phyloP scores from a whole-genome alignment of 2,113 vertebrate species.

The Erinaceus europaeus region DNA sequence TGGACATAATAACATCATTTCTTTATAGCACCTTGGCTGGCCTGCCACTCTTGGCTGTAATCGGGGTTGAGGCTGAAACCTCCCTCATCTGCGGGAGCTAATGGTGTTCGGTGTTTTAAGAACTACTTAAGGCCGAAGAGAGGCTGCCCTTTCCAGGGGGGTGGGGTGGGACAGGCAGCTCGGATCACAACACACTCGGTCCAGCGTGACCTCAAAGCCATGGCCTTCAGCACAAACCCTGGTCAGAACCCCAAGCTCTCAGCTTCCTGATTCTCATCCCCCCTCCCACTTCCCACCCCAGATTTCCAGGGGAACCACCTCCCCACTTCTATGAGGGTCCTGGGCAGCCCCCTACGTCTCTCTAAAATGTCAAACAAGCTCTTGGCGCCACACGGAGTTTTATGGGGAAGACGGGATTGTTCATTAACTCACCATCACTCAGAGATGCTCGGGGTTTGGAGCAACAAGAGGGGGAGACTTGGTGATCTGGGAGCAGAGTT shows the following conservation, averaged over 20 bases:
- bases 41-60: slow-evolving; percentile 56
- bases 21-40: slow-evolving; percentile 76
- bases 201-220: background rate
- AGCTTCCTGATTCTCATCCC: accelerated
- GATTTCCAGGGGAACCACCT: slow-evolving; percentile 58
- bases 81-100: slow-evolving; percentile 75
- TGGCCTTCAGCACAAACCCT: slow-evolving; percentile 33
- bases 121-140: slow-evolving; percentile 65
- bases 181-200: slow-evolving; percentile 2
- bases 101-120: slow-evolving; percentile 73
- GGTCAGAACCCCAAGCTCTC: background rate
- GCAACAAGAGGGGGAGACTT: accelerated
- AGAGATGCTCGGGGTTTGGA: background rate
- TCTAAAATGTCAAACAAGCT: slow-evolving; percentile 57
- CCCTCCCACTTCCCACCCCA: accelerated
- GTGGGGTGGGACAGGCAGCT: slow-evolving; percentile 52
- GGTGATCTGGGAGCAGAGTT: accelerated
- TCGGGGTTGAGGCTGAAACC: slow-evolving; percentile 69
- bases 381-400: slow-evolving; percentile 25
- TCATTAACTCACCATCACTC: slow-evolving; percentile 60
- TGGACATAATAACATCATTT: slow-evolving; percentile 81
- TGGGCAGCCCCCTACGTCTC: slow-evolving; percentile 29
- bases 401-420: slow-evolving; percentile 58
- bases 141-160: slow-evolving; percentile 53
- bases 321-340: background rate